Conservation (phyloP, 1,140 invertebrate genomes). For the Leucophenga varia region DNA sequence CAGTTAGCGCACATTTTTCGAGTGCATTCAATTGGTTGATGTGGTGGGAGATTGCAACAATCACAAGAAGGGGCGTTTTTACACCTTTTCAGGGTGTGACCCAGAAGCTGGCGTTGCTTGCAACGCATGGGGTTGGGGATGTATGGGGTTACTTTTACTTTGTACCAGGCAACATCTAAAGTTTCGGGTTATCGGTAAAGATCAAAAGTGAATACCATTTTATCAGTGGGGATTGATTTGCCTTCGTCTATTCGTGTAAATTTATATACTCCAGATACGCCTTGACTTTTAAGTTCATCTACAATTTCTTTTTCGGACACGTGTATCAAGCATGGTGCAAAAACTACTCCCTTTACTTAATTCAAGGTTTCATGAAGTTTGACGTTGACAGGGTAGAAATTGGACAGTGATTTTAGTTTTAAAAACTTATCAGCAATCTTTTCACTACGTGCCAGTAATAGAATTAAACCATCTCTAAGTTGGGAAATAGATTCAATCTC, state of each 20-base stretch:
- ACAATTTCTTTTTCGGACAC: slow-evolving; percentile 5
- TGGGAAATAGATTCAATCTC: too few relatives aligned
- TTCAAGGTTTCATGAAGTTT: slow-evolving; percentile 9
- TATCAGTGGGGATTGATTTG: not conserved
- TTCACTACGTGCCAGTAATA: not conserved
- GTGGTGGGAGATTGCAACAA: slow-evolving; percentile 2
- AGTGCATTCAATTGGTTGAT: not conserved
- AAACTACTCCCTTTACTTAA: slow-evolving; percentile 2
- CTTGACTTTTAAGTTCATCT: slow-evolving; percentile 1
- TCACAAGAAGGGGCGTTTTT: not conserved
- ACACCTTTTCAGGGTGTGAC: slow-evolving; percentile 3
- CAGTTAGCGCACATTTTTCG: not conserved
- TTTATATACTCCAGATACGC: too few relatives aligned
- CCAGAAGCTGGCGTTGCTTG: slow-evolving; percentile 4
- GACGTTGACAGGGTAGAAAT: slow-evolving; percentile 2
- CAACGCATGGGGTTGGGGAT: slow-evolving; percentile 9
- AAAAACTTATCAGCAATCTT: slow-evolving; percentile 5
- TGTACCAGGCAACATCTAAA: slow-evolving; percentile 4
- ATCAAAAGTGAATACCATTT: too few relatives aligned
- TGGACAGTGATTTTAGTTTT: slow-evolving; percentile 1
- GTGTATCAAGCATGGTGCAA: not conserved
- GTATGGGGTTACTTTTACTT: slow-evolving; percentile 3
- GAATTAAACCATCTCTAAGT: slow-evolving; percentile 3
- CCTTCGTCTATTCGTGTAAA: slow-evolving; percentile 1
- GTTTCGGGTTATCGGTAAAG: not conserved